Base-by-base conservation (phyloP, 2,888 invertebrate species). In the Cerastoderma edule region DNA sequence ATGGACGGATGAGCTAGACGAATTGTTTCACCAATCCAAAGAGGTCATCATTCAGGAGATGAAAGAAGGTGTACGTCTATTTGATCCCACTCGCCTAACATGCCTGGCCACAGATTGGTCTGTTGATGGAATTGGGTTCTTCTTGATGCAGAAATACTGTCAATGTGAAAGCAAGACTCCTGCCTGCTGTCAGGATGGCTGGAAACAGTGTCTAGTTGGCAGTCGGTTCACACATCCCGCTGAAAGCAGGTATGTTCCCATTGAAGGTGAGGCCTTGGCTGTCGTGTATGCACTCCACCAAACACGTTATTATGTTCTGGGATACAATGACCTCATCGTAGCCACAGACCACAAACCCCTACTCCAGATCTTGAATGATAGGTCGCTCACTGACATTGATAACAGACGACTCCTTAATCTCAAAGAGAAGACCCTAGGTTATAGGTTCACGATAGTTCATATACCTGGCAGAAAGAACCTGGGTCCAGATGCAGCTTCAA, bases 21-120 rank as follows among this genome's bases (percentile, higher is more conserved):
- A 68, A 16, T 22, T 66, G 44, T 75, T 80, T 33, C 35, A 64
- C 1, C 33, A 72, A 27, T 80, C 79, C 44, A 80, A 82, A 67
- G 50, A 67, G 35, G 64, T 69, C 33, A 81, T 82, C 46, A 66
- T 66, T 33, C n/a, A 69, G n/a, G 80, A 78, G 50, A 80, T 81
- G 63, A 68, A 66, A 54, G 70, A 82, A 54, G 77, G 80, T 44
- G 80, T 83, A 0, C 65, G 75, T 19, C 33, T 83, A 24, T 83
- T 82, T 68, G 77, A 80, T 56, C 71, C 78, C 6, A 22, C 70
- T 27, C 67, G 73, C 13, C 57, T 54, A 32, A 83, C 77, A 27
- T 82, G 82, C 68, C 69, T 83, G n/a, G 66, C 78, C 39, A 75
- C 77, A 13, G 82, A 83, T 53, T 75, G 77, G 82, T 83, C 79